phyloP scores from a whole-genome alignment of 2,888 invertebrate genomes.

The Argyresthia albistria region DNA sequence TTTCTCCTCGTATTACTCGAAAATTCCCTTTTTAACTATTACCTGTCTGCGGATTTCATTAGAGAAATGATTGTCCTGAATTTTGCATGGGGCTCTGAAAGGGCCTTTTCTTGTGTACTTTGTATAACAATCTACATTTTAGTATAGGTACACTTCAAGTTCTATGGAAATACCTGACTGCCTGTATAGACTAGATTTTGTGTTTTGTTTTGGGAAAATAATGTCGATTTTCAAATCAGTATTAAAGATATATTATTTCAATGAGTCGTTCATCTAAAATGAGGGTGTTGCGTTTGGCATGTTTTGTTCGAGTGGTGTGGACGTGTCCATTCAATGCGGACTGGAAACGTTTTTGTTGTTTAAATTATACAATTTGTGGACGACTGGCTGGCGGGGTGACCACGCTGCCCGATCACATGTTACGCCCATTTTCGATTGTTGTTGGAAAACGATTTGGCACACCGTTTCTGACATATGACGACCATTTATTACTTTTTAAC shows the following conservation, averaged over 20 bases:
- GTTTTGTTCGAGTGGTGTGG: slow-evolving; percentile 56
- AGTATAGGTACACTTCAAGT: neutral
- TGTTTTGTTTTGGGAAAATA: too few species aligned
- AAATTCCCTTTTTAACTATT: slow-evolving; percentile 48
- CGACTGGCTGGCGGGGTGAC: slow-evolving; percentile 27
- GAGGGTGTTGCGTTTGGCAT: slow-evolving; percentile 43
- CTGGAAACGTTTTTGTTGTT: slow-evolving; percentile 45
- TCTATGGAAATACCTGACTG: neutral
- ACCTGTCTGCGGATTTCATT: slow-evolving; percentile 38
- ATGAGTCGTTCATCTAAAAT: slow-evolving; percentile 16
- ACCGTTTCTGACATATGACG: neutral
- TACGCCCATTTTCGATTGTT: slow-evolving; percentile 4
- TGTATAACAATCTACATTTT: neutral
- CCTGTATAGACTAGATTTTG: neutral
- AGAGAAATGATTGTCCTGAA: slow-evolving; percentile 19
- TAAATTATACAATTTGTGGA: slow-evolving; percentile 59
- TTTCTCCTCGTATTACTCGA: slow-evolving; percentile 40
- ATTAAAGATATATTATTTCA: slow-evolving; percentile 41
- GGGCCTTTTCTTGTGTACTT: neutral
- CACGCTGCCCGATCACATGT: slow-evolving; percentile 17
- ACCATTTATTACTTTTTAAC: neutral
- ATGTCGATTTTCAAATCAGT: slow-evolving; percentile 29
- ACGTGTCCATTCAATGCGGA: slow-evolving; percentile 45
- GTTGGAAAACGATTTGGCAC: neutral
- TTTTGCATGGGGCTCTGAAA: slow-evolving; percentile 9